Percentiles rank a stretch among this genome's conserved stretches.
These are phyloP conservation scores for Eupithecia vulgata DNA, from an alignment of 2,888 invertebrate genomes.

Conservation along the genomic window DNA sequence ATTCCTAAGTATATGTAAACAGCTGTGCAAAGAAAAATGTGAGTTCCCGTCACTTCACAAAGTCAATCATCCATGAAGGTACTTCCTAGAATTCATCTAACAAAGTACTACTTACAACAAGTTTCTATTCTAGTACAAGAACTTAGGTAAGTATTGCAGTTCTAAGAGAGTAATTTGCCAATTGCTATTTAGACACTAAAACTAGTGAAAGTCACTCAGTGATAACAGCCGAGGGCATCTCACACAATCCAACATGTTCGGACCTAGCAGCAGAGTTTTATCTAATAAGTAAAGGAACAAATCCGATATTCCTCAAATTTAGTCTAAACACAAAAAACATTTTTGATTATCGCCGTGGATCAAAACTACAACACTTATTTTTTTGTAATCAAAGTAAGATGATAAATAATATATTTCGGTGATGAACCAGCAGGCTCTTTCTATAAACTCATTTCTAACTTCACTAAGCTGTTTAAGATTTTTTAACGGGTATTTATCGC, in stretches of 20 bases:
- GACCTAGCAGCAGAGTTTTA: background rate
- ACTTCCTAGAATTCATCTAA: background rate
- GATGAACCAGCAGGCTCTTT: too few species aligned
- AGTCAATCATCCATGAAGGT: background rate
- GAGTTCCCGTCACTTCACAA: background rate
- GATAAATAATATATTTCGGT: too few species aligned
- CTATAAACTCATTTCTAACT: too few species aligned
- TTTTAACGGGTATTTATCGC: too few species aligned
- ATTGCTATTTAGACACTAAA: background rate
- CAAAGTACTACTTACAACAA: background rate
- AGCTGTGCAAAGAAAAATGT: background rate
- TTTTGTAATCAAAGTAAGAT: too few species aligned
- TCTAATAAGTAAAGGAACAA: too few species aligned
- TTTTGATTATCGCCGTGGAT: too few species aligned
- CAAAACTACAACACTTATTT: too few species aligned
- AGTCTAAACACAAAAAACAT: too few species aligned
- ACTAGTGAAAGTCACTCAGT: conserved; percentile 4
- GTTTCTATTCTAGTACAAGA: background rate
- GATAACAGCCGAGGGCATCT: background rate
- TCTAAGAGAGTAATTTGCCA: conserved; percentile 5
- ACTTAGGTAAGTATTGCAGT: background rate
- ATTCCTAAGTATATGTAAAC: background rate
- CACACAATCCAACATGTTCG: background rate
- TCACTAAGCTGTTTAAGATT: too few species aligned
- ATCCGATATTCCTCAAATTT: too few species aligned